Base-by-base conservation (phyloP, 2,888 invertebrate species). In the Pollenia amentaria region DNA sequence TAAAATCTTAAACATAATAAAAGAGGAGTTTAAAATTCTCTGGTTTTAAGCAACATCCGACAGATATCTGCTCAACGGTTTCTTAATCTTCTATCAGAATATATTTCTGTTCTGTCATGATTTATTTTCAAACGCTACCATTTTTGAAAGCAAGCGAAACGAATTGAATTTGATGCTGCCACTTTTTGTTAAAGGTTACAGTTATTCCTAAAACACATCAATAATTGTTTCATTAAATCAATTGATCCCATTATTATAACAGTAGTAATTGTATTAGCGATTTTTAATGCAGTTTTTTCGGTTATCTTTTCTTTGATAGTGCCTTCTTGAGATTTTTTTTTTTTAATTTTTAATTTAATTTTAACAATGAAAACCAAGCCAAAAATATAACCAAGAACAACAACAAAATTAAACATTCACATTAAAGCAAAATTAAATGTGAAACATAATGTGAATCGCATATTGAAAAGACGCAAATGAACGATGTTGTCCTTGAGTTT, bases 401-500 rank as follows among this genome's bases (percentile, higher is more conserved):
- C 3, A 57, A 64, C 10, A 64, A 48, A 65, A 44, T 6, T 29
- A 21, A 1, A 55, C 21, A 6, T 14, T 12, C 42, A 42, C 2
- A 40, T 9, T 8, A 53, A 38, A 51, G 78, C 21, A 67, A 73
- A 72, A 44, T 67, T 46, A 46, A 64, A 81, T 80, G 69, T 75
- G 79, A 79, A 79, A 81, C 67, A 81, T 85, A 72, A 85, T 85
- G 76, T 51, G 77, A 81, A 73, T 46, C 73, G 82, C 78, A 78
- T 75, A 83, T 80, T 70, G 75, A 75, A 70, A 83, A 82, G 76
- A 85, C 72, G 67, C 81, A 62, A 81, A 81, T 85, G 72, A 81
- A 78, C 77, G 82, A 82, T 79, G 60, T 89, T 91, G 91, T 91
- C 91, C 91, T 91, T 91, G 91, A 91, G 89, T 89, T 88, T 90